Percentiles rank a stretch among this genome's conserved stretches.
These are phyloP conservation scores for Homarus americanus DNA, from an alignment of 1,140 invertebrate genomes.

Conservation along the genomic window DNA sequence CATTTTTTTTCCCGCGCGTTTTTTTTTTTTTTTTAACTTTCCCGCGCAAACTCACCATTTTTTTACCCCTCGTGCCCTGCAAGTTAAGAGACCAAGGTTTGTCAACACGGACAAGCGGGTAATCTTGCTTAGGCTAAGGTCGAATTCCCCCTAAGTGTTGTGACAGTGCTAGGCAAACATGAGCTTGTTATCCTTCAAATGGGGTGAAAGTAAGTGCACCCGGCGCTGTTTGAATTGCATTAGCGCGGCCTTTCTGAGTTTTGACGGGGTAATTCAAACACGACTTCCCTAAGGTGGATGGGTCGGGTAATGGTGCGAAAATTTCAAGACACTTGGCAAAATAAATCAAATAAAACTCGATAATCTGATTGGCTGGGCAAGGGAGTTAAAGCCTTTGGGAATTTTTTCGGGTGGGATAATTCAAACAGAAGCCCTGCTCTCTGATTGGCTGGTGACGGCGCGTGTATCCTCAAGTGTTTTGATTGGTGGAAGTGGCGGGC, in stretches of 20 bases:
- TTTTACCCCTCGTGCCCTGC: too few relatives aligned
- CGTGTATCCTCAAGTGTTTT: not conserved
- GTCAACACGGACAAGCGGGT: not conserved
- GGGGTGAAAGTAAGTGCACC: not conserved
- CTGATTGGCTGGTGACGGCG: not conserved
- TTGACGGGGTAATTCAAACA: not conserved
- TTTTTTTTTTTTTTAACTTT: too few relatives aligned
- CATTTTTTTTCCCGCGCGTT: too few relatives aligned
- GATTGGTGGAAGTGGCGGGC: not conserved
- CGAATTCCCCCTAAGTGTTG: not conserved
- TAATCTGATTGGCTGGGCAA: not conserved
- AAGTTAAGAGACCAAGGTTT: not conserved
- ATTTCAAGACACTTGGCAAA: not conserved
- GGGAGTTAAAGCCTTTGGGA: not conserved
- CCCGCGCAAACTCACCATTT: too few relatives aligned
- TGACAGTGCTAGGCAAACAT: not conserved
- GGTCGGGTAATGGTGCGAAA: not conserved
- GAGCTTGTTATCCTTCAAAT: not conserved
- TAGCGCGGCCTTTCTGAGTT: not conserved
- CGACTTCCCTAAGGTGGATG: not conserved
- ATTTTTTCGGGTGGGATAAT: not conserved
- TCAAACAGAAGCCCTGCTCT: not conserved
- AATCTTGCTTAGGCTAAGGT: not conserved
- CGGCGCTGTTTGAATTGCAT: not conserved
- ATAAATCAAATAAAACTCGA: not conserved